phyloP scores from a whole-genome alignment of 2,888 invertebrate genomes.

The Eupelmus urozonus region DNA sequence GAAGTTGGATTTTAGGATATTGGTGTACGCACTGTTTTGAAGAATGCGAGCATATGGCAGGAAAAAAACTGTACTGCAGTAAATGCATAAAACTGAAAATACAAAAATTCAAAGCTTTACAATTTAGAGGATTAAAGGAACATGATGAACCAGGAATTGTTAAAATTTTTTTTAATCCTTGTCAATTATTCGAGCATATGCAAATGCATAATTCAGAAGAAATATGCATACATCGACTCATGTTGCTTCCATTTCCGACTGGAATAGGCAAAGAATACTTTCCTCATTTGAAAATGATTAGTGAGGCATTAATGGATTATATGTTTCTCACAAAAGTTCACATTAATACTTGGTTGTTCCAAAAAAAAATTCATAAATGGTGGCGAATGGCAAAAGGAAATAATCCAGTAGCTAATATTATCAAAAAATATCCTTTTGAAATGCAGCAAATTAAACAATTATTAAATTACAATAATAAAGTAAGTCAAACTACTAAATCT shows the following conservation, averaged over 20 bases:
- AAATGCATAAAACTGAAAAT: slow-evolving; percentile 61
- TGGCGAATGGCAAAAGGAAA: slow-evolving; percentile 64
- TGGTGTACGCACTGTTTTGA: slow-evolving; percentile 71
- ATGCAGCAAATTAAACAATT: slow-evolving; percentile 47
- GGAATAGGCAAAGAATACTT: slow-evolving; percentile 63
- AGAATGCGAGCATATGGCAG: slow-evolving; percentile 65
- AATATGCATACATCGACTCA: slow-evolving; percentile 70
- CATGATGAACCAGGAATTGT: slow-evolving; percentile 66
- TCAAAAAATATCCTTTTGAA: slow-evolving; percentile 61
- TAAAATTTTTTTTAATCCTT: slow-evolving; percentile 73
- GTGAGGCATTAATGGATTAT: slow-evolving; percentile 71
- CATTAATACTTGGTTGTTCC: slow-evolving; percentile 71
- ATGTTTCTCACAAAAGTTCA: slow-evolving; percentile 68
- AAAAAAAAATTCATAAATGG: slow-evolving; percentile 64
- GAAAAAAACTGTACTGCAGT: slow-evolving; percentile 58
- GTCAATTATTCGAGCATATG: slow-evolving; percentile 72
- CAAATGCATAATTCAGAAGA: slow-evolving; percentile 63
- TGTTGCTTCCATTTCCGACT: slow-evolving; percentile 72
- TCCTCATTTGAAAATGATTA: slow-evolving; percentile 66
- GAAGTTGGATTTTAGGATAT: slow-evolving; percentile 73
- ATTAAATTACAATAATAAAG: slow-evolving; percentile 37
- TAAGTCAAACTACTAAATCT: slow-evolving; percentile 26
- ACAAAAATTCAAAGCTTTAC: slow-evolving; percentile 66
- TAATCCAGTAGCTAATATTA: slow-evolving; percentile 59
- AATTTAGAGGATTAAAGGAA: slow-evolving; percentile 64